A percentile compares a stretch with the other conserved stretches of the same genome.
Evolutionary conservation across 2,797 vertebrate genomes (phyloP).

Genomic region (Sebastes cheni): DNA sequence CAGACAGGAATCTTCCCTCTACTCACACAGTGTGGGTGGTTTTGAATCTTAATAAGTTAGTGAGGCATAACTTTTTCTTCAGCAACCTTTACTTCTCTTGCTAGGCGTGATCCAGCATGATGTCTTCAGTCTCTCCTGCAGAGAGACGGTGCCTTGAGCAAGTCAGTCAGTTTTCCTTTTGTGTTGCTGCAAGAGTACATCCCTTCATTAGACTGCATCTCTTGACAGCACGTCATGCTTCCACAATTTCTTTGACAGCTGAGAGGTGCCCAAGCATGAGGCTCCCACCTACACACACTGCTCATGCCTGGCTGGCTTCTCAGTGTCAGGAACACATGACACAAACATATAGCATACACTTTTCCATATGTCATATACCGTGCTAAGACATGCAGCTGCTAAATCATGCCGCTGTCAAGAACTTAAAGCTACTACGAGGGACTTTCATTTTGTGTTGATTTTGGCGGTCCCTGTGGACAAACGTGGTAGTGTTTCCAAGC

Average conservation of each 20-base stretch:
- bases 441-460: neutral
- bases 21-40: slow-evolving; percentile 24
- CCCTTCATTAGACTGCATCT: slow-evolving; percentile 73
- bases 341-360: slow-evolving; percentile 19
- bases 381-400: neutral
- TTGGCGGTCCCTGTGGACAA: neutral
- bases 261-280: slow-evolving; percentile 29
- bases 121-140: slow-evolving; percentile 54
- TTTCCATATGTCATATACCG: neutral
- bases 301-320: slow-evolving; percentile 33
- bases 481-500: neutral
- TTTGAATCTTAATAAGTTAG: slow-evolving; percentile 59
- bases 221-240: slow-evolving; percentile 73
- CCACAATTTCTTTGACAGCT: slow-evolving; percentile 65
- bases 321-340: slow-evolving; percentile 20
- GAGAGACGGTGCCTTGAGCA: slow-evolving; percentile 63
- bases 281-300: slow-evolving; percentile 63
- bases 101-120: slow-evolving; percentile 25
- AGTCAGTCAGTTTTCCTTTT: slow-evolving; percentile 66
- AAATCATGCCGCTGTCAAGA: neutral
- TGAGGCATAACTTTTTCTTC: slow-evolving; percentile 57
- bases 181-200: slow-evolving; percentile 62
- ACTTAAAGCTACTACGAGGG: neutral
- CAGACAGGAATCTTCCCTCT: neutral
- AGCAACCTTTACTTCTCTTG: slow-evolving; percentile 12